Evolutionary conservation across 1,140 invertebrate genomes (phyloP).

Genomic region (Drepana arcuata): DNA sequence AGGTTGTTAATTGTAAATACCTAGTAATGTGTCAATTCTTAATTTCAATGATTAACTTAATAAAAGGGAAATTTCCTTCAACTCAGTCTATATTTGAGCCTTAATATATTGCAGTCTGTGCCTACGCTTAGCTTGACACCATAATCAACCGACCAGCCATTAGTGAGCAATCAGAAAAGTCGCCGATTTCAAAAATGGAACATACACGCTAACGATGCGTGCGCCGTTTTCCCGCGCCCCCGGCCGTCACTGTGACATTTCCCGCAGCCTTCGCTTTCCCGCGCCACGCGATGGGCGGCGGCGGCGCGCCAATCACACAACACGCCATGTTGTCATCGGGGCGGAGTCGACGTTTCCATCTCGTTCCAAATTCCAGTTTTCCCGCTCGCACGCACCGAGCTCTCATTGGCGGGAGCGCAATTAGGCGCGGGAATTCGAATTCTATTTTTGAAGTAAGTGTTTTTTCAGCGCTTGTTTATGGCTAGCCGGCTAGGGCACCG

Average conservation of each 20-base stretch:
- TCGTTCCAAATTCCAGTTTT: conserved; percentile 22
- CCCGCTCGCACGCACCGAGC: conserved; percentile 39
- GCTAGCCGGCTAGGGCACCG: conserved; percentile 27
- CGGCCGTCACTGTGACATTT: conserved; percentile 34
- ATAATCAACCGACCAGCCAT: background rate
- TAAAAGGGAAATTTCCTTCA: background rate
- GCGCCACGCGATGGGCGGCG: conserved; percentile 41
- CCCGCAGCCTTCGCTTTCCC: conserved; percentile 48
- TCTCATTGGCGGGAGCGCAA: conserved; percentile 62
- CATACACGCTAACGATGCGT: no score
- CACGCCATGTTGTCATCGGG: conserved; percentile 65
- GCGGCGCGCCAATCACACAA: conserved; percentile 59
- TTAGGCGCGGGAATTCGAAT: conserved; percentile 69
- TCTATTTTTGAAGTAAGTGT: conserved; percentile 71
- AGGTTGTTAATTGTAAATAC: no score
- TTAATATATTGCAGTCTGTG: background rate
- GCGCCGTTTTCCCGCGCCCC: conserved; percentile 14
- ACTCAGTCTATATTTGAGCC: background rate
- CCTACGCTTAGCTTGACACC: background rate
- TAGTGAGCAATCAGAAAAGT: no score
- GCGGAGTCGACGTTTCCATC: conserved; percentile 37
- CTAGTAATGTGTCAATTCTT: no score
- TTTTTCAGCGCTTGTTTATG: conserved; percentile 60
- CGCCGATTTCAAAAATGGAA: background rate
- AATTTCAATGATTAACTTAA: background rate